Base-by-base conservation (phyloP, 2,888 invertebrate species). In the Mythimna loreyi region DNA sequence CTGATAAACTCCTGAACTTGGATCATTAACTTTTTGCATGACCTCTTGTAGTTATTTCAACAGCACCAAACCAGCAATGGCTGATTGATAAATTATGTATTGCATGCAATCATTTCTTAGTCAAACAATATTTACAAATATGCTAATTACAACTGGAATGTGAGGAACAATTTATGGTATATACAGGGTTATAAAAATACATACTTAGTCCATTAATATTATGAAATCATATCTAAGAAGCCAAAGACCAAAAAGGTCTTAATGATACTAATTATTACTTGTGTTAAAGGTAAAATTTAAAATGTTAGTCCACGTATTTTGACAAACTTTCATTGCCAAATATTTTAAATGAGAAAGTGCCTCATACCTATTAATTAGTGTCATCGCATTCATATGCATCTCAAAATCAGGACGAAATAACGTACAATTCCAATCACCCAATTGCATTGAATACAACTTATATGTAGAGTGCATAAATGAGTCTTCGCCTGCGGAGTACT, bases 21-120 rank as follows among this genome's bases (percentile, higher is more conserved):
- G 30, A 59, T 23, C 56, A n/a, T 52, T n/a, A n/a, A n/a, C 4
- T 53, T 36, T 45, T 56, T 74, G 69, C 75, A 69, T 69, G 75
- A 58, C 33, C 58, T 61, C 61, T 68, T 45, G 43, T 64, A 75
- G 63, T 49, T 56, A 11, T 65, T 56, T 50, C 58, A 66, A 62
- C 16, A 52, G 52, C 59, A 50, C 40, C 13, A 52, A 25, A 56
- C 40, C 11, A 43, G 57, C 25, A 47, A 43, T 13, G 55, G 33
- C 55, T 55, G n/a, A 33, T 11, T 57, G 40, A 56, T 30, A 30
- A 43, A 36, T 45, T 55, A 36, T 49, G n/a, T 50, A 61, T 59
- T 72, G 72, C 67, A 63, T 72, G 73, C 23, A 49, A 61, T 62
- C 43, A 58, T 61, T 52, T 36, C 21, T 30, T 55, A 45, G 19